phyloP scores from a whole-genome alignment of 2,797 vertebrate species.

The Remorina albescens region DNA sequence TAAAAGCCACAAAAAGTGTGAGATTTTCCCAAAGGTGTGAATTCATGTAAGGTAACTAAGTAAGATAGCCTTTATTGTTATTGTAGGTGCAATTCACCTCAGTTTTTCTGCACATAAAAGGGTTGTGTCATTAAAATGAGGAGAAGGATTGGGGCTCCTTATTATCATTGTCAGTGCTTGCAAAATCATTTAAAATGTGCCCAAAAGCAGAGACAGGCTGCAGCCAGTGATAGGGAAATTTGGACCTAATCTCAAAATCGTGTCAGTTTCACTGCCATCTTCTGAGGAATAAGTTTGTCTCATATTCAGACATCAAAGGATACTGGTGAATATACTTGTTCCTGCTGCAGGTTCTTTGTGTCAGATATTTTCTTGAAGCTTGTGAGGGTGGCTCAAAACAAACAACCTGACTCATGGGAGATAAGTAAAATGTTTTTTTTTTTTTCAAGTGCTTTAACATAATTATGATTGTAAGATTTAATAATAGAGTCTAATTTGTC shows the following conservation, averaged over 20 bases:
- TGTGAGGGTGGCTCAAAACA: constrained; percentile 16
- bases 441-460: constrained; percentile 1
- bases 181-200: constrained; percentile 42
- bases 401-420: background rate
- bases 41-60: too few species aligned
- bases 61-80: too few species aligned
- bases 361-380: constrained; percentile 9
- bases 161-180: constrained; percentile 25
- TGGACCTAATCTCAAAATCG: constrained; percentile 40
- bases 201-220: constrained; percentile 42
- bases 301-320: constrained; percentile 40
- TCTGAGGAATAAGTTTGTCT: constrained; percentile 9
- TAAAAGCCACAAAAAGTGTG: constrained; percentile 44
- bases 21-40: constrained; percentile 15
- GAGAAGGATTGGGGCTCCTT: constrained; percentile 13
- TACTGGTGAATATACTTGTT: constrained; percentile 9
- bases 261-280: constrained; percentile 9
- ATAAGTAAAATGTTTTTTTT: constrained; percentile 12
- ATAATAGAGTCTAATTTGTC: constrained; percentile 21
- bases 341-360: background rate
- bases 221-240: constrained; percentile 28
- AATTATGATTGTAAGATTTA: constrained; percentile 11
- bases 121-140: constrained; percentile 21
- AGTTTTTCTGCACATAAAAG: constrained; percentile 19
- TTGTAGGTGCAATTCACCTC: constrained; percentile 21